Base-by-base conservation (phyloP, 2,888 invertebrate species). In the Helobdella robusta region DNA sequence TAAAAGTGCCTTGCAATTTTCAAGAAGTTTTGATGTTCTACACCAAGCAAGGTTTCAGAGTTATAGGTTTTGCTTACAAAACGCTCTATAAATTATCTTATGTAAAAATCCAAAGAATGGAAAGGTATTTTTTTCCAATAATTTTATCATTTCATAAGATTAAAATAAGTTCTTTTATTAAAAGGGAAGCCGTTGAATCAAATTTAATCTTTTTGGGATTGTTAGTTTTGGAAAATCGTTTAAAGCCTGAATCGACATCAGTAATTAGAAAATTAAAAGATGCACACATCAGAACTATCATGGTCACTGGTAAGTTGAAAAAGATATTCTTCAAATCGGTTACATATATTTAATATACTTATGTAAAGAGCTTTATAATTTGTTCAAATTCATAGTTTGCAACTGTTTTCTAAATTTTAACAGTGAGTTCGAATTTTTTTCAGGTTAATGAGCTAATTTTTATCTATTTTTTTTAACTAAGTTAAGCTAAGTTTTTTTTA, bases 241-340 rank as follows among this genome's bases (percentile, higher is more conserved):
- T 98, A 64, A 97, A 97, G 76, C 86, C 87, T 0, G 89, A 91
- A 73, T 91, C 93, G 0, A 85, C 86, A 0, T 86, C 86, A 1
- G 87, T 91, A 60, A 89, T 97, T 63, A 79, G 86, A 11, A 68
- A 73, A 59, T 81, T 97, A 61, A 87, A 86, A 70, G 83, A 87
- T 11, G 97, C 98, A 0, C 85, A 87, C 72, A 89, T 99, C 36
- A 75, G 81, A n/a, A 88, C 89, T 2, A 85, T 94, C n/a, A 98
- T 99, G 97, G 90, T 97, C 5, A 98, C 97, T 40, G 95, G 88
- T 87, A 73, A 74, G n/a, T n/a, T n/a, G n/a, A n/a, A n/a, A n/a
- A n/a, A n/a, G n/a, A n/a, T n/a, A n/a, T n/a, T n/a, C n/a, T n/a
- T n/a, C n/a, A n/a, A n/a, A n/a, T n/a, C n/a, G n/a, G n/a, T n/a